Base-by-base conservation (phyloP, 1,140 invertebrate species). In the Temnothorax longispinosus region DNA sequence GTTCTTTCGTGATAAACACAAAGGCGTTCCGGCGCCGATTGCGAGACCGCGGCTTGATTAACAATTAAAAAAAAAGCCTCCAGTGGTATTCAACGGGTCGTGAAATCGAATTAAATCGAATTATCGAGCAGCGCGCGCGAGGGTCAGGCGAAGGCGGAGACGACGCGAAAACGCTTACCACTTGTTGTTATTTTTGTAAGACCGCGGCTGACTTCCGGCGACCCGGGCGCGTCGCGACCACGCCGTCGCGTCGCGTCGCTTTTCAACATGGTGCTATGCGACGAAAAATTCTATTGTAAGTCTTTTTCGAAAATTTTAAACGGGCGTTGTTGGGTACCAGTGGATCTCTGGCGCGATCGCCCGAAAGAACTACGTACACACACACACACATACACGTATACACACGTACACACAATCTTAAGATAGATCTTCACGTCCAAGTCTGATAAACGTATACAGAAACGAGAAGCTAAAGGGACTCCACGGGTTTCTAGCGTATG, bases 361-460 rank as follows among this genome's bases (percentile, higher is more conserved):
- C 47, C 60, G 62, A 81, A 89, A 65, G 72, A 84, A 84, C 71
- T 47, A 74, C 21, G 50, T 8, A 69, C 65, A 64, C 6, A 67
- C 65, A 64, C 6, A 67, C 65, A 69, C 60, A 35, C 21, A 32
- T 3, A 60, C 56, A 60, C 10, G 11, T 8, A 32, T 13, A 62
- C 27, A 62, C 32, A 35, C 13, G 18, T 5, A 64, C 32, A 64
- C 60, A 35, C 62, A 77, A 89, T 84, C 65, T 75, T 82, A 62
- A 75, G 38, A 76, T 76, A 60, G 72, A 89, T 87, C 77, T 85
- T 89, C 77, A 77, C 85, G 88, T 87, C 69, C 86, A 52, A 90
- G 86, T 89, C 80, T 67, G 78, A 81, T 64, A 82, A 89, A 60
- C 72, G 52, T 87, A 77, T 56, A 56, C 72, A 50, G 81, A 74